Percentiles rank a stretch among this genome's conserved stretches.
These are phyloP conservation scores for Drosophila erecta DNA, from an alignment of 1,140 invertebrate genomes.

Conservation along the genomic window DNA sequence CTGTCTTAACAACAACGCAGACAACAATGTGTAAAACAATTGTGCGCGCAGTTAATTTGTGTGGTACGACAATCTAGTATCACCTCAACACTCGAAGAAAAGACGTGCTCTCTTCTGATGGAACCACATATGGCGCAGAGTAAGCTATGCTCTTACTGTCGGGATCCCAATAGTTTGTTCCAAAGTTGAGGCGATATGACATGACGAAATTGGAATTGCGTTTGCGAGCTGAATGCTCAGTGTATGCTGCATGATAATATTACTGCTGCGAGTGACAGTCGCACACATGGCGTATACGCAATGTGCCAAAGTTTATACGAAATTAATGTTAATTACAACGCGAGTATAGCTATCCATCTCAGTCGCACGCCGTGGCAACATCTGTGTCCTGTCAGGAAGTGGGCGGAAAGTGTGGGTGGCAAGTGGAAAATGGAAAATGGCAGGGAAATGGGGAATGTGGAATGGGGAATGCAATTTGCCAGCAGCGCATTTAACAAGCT, in stretches of 20 bases:
- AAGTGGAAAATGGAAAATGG: not conserved
- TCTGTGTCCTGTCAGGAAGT: constrained; percentile 35
- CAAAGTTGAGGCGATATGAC: too few species aligned
- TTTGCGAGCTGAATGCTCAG: not conserved
- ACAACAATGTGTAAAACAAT: constrained; percentile 71
- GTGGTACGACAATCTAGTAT: constrained; percentile 40
- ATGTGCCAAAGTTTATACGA: constrained; percentile 67
- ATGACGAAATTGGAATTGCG: too few species aligned
- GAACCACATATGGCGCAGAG: too few species aligned
- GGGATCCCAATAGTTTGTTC: too few species aligned
- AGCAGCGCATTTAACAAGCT: constrained; percentile 49
- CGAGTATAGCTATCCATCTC: constrained; percentile 39
- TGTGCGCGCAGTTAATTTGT: constrained; percentile 70
- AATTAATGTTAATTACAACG: constrained; percentile 72
- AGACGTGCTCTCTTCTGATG: not conserved
- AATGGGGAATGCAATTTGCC: constrained; percentile 44
- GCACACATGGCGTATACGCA: constrained; percentile 46
- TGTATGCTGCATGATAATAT: constrained; percentile 15
- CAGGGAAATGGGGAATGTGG: not conserved
- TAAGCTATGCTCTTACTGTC: too few species aligned
- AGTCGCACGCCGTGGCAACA: constrained; percentile 14
- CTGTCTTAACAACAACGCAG: constrained; percentile 13
- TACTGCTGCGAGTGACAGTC: constrained; percentile 29
- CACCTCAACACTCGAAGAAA: constrained; percentile 3
- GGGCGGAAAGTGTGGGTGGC: not conserved